A percentile compares a stretch with the other conserved stretches of the same genome.
These are phyloP conservation scores for Cassiopea xamachana DNA, from an alignment of 30 jellyfish, hydroid and myxozoan genomes.

Conservation along the genomic window DNA sequence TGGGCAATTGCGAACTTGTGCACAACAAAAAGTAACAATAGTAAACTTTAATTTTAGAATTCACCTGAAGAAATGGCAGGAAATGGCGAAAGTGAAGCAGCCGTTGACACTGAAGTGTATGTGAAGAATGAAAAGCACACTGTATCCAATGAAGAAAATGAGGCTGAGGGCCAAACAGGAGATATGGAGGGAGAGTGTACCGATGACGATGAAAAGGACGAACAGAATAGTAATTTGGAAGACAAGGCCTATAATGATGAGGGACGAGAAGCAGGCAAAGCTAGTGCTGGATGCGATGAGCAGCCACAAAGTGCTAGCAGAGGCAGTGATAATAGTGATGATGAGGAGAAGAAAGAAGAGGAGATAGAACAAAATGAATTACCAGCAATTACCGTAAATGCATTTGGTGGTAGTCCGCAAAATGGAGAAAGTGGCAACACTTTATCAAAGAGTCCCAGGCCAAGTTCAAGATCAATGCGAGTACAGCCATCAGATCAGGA, in stretches of 20 bases:
- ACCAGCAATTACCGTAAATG: constrained; percentile 55
- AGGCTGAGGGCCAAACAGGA: not conserved
- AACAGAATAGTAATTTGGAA: not conserved
- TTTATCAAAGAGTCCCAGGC: not conserved
- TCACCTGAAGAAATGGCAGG: not conserved
- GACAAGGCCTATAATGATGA: not conserved
- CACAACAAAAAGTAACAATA: too few relatives aligned
- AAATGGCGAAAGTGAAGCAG: not conserved
- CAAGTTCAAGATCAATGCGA: constrained; percentile 11
- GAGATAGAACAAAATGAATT: not conserved
- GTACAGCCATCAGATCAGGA: constrained; percentile 24
- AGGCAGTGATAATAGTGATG: too few relatives aligned
- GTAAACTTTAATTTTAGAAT: too few relatives aligned
- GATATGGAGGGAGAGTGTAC: not conserved
- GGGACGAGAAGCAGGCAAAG: not conserved
- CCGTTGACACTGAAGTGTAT: not conserved
- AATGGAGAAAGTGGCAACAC: constrained; percentile 1
- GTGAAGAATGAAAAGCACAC: not conserved
- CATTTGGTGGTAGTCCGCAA: constrained; percentile 58
- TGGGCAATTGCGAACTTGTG: too few relatives aligned
- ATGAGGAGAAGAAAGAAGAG: not conserved
- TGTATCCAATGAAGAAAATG: not conserved
- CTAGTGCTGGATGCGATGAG: too few relatives aligned
- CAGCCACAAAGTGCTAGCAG: too few relatives aligned
- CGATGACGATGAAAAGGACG: constrained; percentile 12